Conservation (phyloP, 2,113 vertebrate species). For the Pachycephala philippinensis region DNA sequence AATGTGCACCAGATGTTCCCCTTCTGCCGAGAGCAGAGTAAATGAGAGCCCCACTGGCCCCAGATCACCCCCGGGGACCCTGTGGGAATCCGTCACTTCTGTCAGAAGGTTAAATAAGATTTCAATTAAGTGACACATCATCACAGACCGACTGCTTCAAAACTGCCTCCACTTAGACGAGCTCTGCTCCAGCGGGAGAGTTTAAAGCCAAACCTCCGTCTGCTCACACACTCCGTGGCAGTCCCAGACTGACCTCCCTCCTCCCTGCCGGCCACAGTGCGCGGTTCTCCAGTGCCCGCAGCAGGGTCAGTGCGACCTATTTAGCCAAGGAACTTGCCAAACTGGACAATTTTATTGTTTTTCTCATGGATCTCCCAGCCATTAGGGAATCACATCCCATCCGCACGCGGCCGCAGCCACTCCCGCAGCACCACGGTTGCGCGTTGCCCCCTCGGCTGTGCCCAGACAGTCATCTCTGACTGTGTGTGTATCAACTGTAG, state of each 20-base stretch:
- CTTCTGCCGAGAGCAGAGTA: rapidly evolving
- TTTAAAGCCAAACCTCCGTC: not conserved
- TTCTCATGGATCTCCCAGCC: not conserved
- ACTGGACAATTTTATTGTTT: slow-evolving; percentile 55
- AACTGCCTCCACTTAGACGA: rapidly evolving
- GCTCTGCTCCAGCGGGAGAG: not conserved
- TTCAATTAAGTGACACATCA: not conserved
- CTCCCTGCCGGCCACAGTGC: not conserved
- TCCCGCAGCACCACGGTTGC: not conserved
- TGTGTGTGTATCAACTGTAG: not conserved
- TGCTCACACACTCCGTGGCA: not conserved
- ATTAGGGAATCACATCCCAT: not conserved
- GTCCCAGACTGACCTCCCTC: not conserved
- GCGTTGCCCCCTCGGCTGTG: not conserved
- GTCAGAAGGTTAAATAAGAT: not conserved
- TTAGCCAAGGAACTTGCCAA: slow-evolving; percentile 29
- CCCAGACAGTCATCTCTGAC: not conserved
- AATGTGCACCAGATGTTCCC: not conserved
- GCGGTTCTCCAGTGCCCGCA: rapidly evolving
- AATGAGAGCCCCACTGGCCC: rapidly evolving
- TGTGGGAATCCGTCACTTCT: not conserved
- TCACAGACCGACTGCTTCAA: not conserved
- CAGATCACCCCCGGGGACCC: not conserved
- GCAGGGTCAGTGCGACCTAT: not conserved
- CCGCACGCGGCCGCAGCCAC: not conserved